A percentile compares a stretch with the other conserved stretches of the same genome.
Evolutionary conservation across 1,140 invertebrate genomes (phyloP).

Genomic region (Cherax destructor): DNA sequence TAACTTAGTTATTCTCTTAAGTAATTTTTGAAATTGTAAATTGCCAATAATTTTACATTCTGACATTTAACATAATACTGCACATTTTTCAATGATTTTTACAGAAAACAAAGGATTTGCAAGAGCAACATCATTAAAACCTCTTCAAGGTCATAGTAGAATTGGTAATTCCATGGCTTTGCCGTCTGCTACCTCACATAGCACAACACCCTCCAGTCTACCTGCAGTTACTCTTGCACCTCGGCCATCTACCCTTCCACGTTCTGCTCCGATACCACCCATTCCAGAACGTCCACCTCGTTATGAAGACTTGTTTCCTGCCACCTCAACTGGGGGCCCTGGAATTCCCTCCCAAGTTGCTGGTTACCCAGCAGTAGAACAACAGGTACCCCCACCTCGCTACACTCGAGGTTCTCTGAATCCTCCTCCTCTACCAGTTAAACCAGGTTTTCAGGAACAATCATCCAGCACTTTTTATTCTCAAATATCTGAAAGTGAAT

Average conservation of each 20-base stretch:
- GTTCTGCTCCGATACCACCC: slow-evolving; percentile 49
- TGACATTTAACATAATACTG: not conserved
- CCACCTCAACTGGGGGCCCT: not conserved
- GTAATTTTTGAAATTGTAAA: no score
- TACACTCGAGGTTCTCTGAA: not conserved
- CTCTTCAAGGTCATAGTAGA: not conserved
- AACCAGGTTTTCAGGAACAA: not conserved
- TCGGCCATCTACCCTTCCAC: slow-evolving; percentile 48
- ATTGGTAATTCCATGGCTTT: not conserved
- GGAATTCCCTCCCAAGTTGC: not conserved
- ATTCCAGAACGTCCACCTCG: slow-evolving; percentile 44
- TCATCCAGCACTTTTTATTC: not conserved
- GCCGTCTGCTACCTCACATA: not conserved
- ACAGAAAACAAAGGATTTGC: slow-evolving; percentile 63
- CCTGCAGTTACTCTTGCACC: not conserved
- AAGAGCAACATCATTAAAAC: slow-evolving; percentile 32
- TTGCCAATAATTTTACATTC: no score
- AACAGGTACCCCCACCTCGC: slow-evolving; percentile 30
- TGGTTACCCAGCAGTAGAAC: not conserved
- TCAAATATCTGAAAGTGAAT: not conserved
- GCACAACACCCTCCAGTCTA: not conserved
- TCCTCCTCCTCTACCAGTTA: slow-evolving; percentile 34
- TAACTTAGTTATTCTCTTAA: no score
- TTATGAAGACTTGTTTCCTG: slow-evolving; percentile 58
- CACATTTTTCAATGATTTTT: not conserved